Evolutionary conservation across 2,113 vertebrate species (phyloP).

Genomic region (Illadopsis cleaveri): DNA sequence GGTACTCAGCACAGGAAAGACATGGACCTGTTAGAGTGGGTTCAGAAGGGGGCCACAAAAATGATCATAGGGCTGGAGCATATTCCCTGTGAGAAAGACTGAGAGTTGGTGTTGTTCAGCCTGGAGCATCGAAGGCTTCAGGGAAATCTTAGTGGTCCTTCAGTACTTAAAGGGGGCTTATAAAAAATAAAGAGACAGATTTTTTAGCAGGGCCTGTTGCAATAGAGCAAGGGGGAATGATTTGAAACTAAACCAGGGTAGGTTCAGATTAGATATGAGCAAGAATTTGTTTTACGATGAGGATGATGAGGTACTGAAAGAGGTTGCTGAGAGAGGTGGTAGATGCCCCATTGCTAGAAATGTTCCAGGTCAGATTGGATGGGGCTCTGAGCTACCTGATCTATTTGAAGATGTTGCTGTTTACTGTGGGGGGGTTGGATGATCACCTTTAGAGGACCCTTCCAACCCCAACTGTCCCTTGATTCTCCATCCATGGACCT

Average conservation of each 20-base stretch:
- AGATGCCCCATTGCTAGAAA: background rate
- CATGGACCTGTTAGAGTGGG: background rate
- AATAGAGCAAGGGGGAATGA: background rate
- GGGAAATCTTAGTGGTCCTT: background rate
- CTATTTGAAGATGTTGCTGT: background rate
- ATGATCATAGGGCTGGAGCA: background rate
- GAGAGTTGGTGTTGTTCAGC: background rate
- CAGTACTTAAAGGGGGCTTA: background rate
- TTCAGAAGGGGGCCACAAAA: background rate
- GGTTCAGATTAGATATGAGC: background rate
- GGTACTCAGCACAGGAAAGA: background rate
- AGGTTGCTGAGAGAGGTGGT: background rate
- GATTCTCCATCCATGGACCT: background rate
- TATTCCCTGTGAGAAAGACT: background rate
- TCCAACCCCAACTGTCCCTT: background rate
- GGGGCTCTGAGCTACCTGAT: background rate
- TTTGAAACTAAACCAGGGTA: background rate
- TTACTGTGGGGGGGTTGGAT: background rate
- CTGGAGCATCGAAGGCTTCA: background rate
- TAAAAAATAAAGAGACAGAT: background rate
- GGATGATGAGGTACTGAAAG: background rate
- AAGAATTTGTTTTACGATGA: background rate
- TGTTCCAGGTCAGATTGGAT: background rate
- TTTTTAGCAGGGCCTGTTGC: background rate
- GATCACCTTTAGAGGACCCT: background rate